Percentiles rank a stretch among this genome's conserved stretches.
These are phyloP conservation scores for Pygocentrus nattereri DNA, from an alignment of 2,797 vertebrate species.

Conservation along the genomic window DNA sequence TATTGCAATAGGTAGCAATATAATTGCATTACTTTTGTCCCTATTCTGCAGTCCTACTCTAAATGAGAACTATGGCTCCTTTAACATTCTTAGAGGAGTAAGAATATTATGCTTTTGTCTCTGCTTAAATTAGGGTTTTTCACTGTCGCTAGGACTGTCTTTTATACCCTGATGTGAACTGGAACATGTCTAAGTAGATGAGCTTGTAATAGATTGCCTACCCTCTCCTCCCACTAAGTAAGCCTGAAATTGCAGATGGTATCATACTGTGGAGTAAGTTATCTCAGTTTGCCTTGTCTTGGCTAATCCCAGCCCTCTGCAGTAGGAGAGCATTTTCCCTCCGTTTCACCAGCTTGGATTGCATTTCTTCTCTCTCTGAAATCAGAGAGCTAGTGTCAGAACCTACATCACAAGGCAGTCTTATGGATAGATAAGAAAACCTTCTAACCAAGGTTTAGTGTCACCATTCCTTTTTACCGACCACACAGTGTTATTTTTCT, in stretches of 20 bases:
- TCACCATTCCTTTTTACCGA: neutral
- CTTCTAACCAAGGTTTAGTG: slow-evolving; percentile 33
- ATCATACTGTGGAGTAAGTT: slow-evolving; percentile 57
- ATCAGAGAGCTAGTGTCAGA: slow-evolving; percentile 14
- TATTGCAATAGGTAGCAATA: neutral
- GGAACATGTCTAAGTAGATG: slow-evolving; percentile 49
- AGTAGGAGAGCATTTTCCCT: slow-evolving; percentile 26
- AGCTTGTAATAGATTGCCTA: slow-evolving; percentile 37
- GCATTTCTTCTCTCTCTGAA: slow-evolving; percentile 22
- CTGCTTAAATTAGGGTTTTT: slow-evolving; percentile 28
- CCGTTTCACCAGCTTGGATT: slow-evolving; percentile 23
- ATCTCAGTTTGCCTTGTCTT: slow-evolving; percentile 50
- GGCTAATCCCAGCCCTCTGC: slow-evolving; percentile 56
- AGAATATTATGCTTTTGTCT: neutral
- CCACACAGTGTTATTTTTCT: slow-evolving; percentile 1
- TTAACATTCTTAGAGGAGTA: neutral
- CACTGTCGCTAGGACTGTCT: neutral
- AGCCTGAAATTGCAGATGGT: slow-evolving; percentile 67
- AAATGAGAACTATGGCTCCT: neutral
- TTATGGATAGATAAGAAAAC: slow-evolving; percentile 37
- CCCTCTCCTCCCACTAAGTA: slow-evolving; percentile 46
- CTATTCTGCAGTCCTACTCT: neutral
- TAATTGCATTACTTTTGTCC: neutral
- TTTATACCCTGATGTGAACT: slow-evolving; percentile 31
- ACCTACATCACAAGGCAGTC: slow-evolving; percentile 23